These are phyloP conservation scores for Cygnus atratus DNA, from an alignment of 2,113 vertebrate genomes.

Conservation along the genomic window DNA sequence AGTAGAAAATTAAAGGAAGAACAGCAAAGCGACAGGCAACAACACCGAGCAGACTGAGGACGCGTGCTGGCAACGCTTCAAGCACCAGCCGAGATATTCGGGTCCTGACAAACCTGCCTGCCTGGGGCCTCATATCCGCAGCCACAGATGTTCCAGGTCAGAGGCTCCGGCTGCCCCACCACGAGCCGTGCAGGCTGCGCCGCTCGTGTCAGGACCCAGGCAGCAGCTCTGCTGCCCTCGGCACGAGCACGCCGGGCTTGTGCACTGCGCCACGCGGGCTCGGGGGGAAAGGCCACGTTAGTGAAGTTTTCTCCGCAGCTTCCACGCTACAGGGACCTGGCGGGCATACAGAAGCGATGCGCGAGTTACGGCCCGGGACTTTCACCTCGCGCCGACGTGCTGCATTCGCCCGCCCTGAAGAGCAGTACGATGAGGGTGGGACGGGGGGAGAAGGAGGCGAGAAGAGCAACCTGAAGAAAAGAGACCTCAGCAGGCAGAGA, in stretches of 20 bases:
- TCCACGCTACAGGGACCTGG: not conserved
- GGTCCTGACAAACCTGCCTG: not conserved
- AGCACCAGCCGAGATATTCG: not conserved
- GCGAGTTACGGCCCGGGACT: not conserved
- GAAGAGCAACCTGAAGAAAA: not conserved
- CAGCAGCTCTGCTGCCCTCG: too few relatives aligned
- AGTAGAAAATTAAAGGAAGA: not conserved
- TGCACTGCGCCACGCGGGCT: too few relatives aligned
- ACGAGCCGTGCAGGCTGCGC: not conserved
- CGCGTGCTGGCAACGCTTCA: accelerated
- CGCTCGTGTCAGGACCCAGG: not conserved
- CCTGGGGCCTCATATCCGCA: not conserved
- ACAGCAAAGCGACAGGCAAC: not conserved
- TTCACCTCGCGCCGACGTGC: not conserved
- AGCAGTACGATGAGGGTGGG: not conserved
- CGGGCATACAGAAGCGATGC: not conserved
- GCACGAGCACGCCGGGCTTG: not conserved
- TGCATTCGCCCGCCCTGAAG: not conserved
- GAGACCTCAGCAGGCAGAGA: not conserved
- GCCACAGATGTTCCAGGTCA: not conserved
- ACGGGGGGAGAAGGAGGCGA: not conserved
- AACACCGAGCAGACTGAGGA: not conserved
- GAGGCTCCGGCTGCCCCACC: not conserved
- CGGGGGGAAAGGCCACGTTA: too few relatives aligned
- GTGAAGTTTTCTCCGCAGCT: not conserved